Percentiles rank a stretch among this genome's conserved stretches.
These are phyloP conservation scores for Burhinus bistriatus DNA, from an alignment of 2,113 vertebrate genomes.

Conservation along the genomic window DNA sequence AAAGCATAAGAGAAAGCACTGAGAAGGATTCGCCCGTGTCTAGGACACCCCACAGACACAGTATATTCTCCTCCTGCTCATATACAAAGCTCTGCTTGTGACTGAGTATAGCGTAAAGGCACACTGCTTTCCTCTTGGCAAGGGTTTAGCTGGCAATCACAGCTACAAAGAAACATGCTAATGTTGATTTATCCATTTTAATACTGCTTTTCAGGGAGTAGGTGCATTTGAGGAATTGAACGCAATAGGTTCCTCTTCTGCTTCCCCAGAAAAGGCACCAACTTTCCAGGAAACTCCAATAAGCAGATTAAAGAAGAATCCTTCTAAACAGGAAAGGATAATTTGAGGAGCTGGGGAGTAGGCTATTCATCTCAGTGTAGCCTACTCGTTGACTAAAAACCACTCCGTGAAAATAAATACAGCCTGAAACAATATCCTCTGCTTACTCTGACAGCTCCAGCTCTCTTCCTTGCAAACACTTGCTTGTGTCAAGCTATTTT, in stretches of 20 bases:
- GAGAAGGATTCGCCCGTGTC: not conserved
- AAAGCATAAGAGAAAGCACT: not conserved
- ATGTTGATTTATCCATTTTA: not conserved
- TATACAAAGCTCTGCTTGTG: not conserved
- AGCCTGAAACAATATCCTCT: constrained; percentile 39
- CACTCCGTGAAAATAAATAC: constrained; percentile 39
- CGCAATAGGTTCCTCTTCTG: not conserved
- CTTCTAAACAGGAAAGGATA: constrained; percentile 33
- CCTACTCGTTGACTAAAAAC: not conserved
- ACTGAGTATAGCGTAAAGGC: not conserved
- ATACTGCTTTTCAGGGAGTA: constrained; percentile 7
- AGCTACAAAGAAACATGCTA: not conserved
- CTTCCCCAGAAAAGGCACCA: not conserved
- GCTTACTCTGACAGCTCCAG: not conserved
- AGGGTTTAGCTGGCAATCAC: not conserved
- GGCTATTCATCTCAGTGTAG: not conserved
- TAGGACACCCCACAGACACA: not conserved
- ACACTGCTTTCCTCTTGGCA: not conserved
- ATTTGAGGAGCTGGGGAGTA: not conserved
- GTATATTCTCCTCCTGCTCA: not conserved
- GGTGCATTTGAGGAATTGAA: constrained; percentile 37
- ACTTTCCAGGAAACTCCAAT: constrained; percentile 35
- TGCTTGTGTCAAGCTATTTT: not conserved
- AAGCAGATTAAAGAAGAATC: constrained; percentile 13
- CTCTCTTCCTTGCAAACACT: not conserved